Conservation (phyloP, 2,113 vertebrate species). For the Epinephelus cyanopodus region DNA sequence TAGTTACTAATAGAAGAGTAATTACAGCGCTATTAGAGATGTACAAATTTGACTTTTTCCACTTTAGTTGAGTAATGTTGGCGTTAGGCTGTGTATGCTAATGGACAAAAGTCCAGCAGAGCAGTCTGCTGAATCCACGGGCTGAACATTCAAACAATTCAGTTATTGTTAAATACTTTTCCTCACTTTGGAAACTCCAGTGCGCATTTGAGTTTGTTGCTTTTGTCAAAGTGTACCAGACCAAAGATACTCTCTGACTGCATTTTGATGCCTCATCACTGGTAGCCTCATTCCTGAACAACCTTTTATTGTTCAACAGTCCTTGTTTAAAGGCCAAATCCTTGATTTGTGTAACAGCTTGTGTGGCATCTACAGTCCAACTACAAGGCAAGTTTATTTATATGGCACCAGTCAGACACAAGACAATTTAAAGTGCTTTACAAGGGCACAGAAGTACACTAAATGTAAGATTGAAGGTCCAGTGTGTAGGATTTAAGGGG, state of each 20-base stretch:
- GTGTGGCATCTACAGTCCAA: neutral
- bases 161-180: constrained; percentile 41
- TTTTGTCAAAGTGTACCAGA: constrained; percentile 8
- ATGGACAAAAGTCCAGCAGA: constrained; percentile 29
- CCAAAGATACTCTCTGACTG: neutral
- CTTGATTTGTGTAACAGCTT: neutral
- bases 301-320: neutral
- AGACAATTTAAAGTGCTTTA: too few relatives aligned
- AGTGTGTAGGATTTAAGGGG: too few relatives aligned
- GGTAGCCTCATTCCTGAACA: constrained; percentile 1
- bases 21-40: constrained; percentile 76
- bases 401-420: too few relatives aligned
- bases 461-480: too few relatives aligned
- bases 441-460: too few relatives aligned
- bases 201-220: neutral
- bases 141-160: constrained; percentile 37
- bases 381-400: neutral
- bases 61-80: constrained; percentile 66
- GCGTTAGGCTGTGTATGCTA: constrained; percentile 32
- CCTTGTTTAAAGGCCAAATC: constrained; percentile 1
- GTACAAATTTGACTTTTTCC: constrained; percentile 66
- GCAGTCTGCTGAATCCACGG: constrained; percentile 49
- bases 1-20: constrained; percentile 80
- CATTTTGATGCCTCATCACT: neutral
- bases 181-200: neutral